phyloP scores from a whole-genome alignment of 2,113 vertebrate genomes.

The Hippocampus comes region DNA sequence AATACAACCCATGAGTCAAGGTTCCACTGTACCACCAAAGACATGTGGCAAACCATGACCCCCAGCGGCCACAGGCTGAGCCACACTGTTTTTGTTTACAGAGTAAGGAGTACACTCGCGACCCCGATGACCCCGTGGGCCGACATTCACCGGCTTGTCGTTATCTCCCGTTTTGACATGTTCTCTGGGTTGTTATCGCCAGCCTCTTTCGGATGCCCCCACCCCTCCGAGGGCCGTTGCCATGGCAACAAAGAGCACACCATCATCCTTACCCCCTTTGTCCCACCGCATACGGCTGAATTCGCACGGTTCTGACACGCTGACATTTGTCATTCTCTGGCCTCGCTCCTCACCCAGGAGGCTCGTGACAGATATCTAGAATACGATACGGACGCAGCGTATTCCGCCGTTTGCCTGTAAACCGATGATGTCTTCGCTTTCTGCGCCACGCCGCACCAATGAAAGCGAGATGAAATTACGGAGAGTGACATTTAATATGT shows the following conservation, averaged over 20 bases:
- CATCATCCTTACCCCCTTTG: conserved; percentile 26
- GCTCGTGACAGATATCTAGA: not conserved
- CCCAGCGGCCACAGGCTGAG: not conserved
- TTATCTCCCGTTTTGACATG: conserved; percentile 46
- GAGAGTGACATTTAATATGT: conserved; percentile 64
- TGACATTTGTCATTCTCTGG: conserved; percentile 57
- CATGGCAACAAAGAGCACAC: conserved; percentile 65
- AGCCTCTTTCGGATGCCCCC: conserved; percentile 64
- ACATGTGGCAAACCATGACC: not conserved
- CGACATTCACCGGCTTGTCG: not conserved
- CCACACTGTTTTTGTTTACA: not conserved
- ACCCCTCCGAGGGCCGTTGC: conserved; percentile 57
- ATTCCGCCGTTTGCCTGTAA: conserved; percentile 33
- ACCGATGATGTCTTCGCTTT: conserved; percentile 41
- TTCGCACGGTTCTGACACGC: conserved; percentile 46
- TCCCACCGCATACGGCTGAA: conserved; percentile 57
- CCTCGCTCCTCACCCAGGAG: conserved; percentile 35
- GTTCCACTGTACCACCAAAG: not conserved
- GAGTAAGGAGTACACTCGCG: not conserved
- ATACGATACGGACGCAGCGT: conserved; percentile 5
- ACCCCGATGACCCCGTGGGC: not conserved
- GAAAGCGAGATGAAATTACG: conserved; percentile 48
- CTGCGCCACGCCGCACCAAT: conserved; percentile 28
- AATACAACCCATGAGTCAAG: not conserved
- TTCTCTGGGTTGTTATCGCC: conserved; percentile 62